phyloP scores from a whole-genome alignment of 1,140 invertebrate species.

The Meloidogyne chitwoodi region DNA sequence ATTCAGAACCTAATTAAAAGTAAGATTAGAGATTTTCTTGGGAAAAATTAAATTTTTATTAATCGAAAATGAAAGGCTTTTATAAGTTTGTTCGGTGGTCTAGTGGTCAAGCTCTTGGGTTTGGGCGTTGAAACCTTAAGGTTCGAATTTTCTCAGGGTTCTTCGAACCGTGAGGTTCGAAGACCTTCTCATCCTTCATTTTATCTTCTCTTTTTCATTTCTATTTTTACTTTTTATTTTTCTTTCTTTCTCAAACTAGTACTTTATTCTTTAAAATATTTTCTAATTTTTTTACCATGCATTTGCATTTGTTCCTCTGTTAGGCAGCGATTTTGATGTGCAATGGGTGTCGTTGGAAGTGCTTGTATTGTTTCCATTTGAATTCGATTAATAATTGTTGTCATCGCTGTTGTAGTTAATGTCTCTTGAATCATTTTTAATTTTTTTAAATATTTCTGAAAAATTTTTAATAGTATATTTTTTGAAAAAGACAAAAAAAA shows the following conservation, averaged over 20 bases:
- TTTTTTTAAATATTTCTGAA: neutral
- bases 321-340: neutral
- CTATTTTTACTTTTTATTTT: neutral
- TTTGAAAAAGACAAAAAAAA: too few relatives aligned
- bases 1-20: constrained; percentile 30
- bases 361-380: neutral
- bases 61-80: too few relatives aligned
- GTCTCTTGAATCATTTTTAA: neutral
- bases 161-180: too few relatives aligned
- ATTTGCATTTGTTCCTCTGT: constrained; percentile 14
- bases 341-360: neutral
- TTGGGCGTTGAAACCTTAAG: too few relatives aligned
- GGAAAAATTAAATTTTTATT: neutral
- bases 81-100: too few relatives aligned
- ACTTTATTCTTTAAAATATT: neutral
- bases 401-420: neutral
- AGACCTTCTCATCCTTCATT: too few relatives aligned
- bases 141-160: too few relatives aligned
- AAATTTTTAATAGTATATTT: neutral
- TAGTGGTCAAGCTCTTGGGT: too few relatives aligned
- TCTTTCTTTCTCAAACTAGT: neutral
- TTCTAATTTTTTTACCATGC: constrained; percentile 3
- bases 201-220: too few relatives aligned
- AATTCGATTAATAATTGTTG: neutral
- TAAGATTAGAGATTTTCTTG: neutral